These are phyloP conservation scores for Lithophane ornitopus DNA, from an alignment of 2,888 invertebrate genomes.

Conservation along the genomic window DNA sequence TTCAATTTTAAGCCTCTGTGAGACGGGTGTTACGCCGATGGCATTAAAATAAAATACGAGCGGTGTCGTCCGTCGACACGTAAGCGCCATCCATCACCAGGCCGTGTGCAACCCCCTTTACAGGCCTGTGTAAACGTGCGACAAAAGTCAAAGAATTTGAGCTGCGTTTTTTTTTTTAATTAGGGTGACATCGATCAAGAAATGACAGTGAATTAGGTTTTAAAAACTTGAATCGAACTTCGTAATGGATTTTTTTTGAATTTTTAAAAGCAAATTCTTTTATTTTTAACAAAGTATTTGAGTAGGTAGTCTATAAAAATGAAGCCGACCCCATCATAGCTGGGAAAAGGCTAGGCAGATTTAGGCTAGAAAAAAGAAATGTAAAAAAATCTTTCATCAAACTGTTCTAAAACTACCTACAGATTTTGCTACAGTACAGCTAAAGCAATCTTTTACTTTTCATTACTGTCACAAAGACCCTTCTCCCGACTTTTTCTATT, in stretches of 20 bases:
- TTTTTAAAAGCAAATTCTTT: constrained; percentile 7
- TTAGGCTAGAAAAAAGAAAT: too few relatives aligned
- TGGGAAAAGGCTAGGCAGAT: too few relatives aligned
- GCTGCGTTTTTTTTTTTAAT: constrained; percentile 59
- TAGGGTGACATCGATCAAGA: constrained; percentile 64
- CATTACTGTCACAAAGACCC: constrained; percentile 13
- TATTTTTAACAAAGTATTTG: not conserved
- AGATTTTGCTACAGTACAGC: not conserved
- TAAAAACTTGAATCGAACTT: constrained; percentile 47
- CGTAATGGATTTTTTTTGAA: constrained; percentile 11
- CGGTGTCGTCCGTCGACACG: constrained; percentile 87
- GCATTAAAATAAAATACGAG: constrained; percentile 88
- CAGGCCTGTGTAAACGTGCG: constrained; percentile 72
- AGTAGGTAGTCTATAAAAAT: too few relatives aligned
- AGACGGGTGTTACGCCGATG: constrained; percentile 77
- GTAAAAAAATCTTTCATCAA: too few relatives aligned
- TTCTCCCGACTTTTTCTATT: constrained; percentile 8
- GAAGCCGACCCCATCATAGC: too few relatives aligned
- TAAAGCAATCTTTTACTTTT: not conserved
- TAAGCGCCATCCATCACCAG: constrained; percentile 88
- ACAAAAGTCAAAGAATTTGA: constrained; percentile 65
- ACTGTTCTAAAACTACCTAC: not conserved
- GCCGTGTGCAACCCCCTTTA: constrained; percentile 77
- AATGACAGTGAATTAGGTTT: constrained; percentile 41
- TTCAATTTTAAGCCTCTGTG: constrained; percentile 88